These are phyloP conservation scores for Saguinus midas DNA, from an alignment of 2,113 vertebrate genomes.

Conservation along the genomic window DNA sequence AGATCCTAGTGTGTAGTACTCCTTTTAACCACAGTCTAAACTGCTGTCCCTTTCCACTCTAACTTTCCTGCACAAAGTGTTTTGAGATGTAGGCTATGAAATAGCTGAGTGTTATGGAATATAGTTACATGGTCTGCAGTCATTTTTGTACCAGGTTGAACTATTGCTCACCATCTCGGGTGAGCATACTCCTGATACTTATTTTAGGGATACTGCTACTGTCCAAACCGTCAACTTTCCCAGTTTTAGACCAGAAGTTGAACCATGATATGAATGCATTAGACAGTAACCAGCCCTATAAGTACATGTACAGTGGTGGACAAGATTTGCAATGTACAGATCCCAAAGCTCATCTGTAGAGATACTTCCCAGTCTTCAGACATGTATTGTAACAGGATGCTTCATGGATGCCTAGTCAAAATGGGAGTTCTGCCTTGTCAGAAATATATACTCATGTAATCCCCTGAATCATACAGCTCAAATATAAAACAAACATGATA, in stretches of 20 bases:
- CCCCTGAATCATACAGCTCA: not conserved
- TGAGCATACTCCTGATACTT: too few relatives aligned
- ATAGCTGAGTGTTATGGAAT: not conserved
- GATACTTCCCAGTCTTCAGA: not conserved
- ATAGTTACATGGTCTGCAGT: not conserved
- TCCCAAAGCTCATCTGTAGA: not conserved
- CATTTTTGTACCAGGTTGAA: not conserved
- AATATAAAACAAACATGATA: not conserved
- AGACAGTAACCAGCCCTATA: not conserved
- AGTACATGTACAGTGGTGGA: not conserved
- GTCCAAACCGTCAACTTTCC: not conserved
- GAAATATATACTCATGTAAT: not conserved
- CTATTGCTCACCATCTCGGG: not conserved
- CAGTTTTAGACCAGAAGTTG: not conserved
- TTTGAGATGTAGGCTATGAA: not conserved
- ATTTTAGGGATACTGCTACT: not conserved
- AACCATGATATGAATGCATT: not conserved
- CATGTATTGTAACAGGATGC: not conserved
- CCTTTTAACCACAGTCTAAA: not conserved
- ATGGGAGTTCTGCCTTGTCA: not conserved
- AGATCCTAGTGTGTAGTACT: too few relatives aligned
- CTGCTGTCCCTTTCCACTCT: not conserved
- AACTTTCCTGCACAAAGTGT: not conserved
- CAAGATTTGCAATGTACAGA: not conserved
- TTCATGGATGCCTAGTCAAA: not conserved